Base-by-base conservation (phyloP, 2,797 vertebrate species). In the Pteropus rufus region DNA sequence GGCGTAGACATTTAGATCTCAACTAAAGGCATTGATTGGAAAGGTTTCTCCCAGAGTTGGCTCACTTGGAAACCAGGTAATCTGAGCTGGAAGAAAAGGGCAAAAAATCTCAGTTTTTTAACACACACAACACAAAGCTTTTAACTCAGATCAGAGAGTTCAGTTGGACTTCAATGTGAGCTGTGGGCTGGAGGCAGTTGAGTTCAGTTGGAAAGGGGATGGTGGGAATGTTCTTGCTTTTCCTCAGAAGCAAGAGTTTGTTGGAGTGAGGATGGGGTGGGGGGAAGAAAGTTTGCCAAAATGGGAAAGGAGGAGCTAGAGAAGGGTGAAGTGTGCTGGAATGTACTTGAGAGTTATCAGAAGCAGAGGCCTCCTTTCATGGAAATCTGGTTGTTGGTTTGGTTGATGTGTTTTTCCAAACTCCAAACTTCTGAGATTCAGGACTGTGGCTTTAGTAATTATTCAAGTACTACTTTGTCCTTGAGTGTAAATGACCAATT, bases 351-450 rank as follows among this genome's bases (percentile, higher is more conserved):
- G 76, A 96, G 49, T 85, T 67, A 95, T 90, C 91, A 85, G 82
- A 87, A 96, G 52, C 89, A 16, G 75, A 94, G 60, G 69, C 34
- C 31, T 96, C 86, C 79, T 96, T 95, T 94, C 91, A 94, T 54
- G 82, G 75, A 81, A 96, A 77, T 54, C 89, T 87, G 93, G 84
- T 64, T 86, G 52, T 54, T 81, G 93, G 23, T 64, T 86, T 88
- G 70, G 82, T 82, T 39, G 52, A 46, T 95, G 39, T 92, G 89
- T 96, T 97, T 97, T 97, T 95, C 91, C 60, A 72, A 92, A 93
- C 69, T 95, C 67, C 21, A 77, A 3, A 84, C 93, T 90, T 76
- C 64, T 6, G 23, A n/a, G 92, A 88, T 90, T 82, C 52, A 60
- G 67, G 44, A 82, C 81, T 89, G 91, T 70, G 89, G 83, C 69